Evolutionary conservation across 2,113 vertebrate genomes (phyloP).

Genomic region (Atherinomorus stipes): DNA sequence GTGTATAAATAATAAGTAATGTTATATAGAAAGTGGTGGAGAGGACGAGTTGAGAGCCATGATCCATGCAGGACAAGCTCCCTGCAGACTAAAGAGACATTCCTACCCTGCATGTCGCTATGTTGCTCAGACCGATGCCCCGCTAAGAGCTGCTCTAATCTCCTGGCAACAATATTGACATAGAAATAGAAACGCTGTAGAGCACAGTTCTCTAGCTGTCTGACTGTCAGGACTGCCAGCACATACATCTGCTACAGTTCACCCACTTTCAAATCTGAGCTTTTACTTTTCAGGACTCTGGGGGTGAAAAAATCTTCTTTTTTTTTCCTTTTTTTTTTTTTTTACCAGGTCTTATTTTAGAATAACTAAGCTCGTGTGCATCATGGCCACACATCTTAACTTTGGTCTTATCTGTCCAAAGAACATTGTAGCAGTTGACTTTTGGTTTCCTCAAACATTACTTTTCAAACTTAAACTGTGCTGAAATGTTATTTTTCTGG

Average conservation of each 20-base stretch:
- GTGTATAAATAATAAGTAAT: not conserved
- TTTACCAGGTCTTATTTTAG: no score
- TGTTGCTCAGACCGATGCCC: slow-evolving; percentile 78
- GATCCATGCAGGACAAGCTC: slow-evolving; percentile 63
- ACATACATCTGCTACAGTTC: slow-evolving; percentile 58
- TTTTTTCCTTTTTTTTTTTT: no score
- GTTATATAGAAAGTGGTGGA: slow-evolving; percentile 45
- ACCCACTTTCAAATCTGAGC: not conserved
- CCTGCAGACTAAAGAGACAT: slow-evolving; percentile 79
- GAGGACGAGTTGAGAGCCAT: slow-evolving; percentile 40
- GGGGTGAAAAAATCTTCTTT: no score
- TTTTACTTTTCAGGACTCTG: no score
- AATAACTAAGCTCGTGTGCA: no score
- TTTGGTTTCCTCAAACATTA: no score
- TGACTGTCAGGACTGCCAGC: slow-evolving; percentile 34
- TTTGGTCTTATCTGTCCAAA: no score
- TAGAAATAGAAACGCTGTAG: slow-evolving; percentile 77
- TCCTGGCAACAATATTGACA: slow-evolving; percentile 81
- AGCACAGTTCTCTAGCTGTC: slow-evolving; percentile 67
- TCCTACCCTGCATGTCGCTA: slow-evolving; percentile 79
- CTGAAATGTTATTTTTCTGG: no score
- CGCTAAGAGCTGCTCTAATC: slow-evolving; percentile 81
- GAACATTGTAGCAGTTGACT: no score
- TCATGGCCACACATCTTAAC: no score
- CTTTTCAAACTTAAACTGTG: no score